These are phyloP conservation scores for Aculops lycopersici DNA, from an alignment of 1,140 invertebrate species.

Conservation along the genomic window DNA sequence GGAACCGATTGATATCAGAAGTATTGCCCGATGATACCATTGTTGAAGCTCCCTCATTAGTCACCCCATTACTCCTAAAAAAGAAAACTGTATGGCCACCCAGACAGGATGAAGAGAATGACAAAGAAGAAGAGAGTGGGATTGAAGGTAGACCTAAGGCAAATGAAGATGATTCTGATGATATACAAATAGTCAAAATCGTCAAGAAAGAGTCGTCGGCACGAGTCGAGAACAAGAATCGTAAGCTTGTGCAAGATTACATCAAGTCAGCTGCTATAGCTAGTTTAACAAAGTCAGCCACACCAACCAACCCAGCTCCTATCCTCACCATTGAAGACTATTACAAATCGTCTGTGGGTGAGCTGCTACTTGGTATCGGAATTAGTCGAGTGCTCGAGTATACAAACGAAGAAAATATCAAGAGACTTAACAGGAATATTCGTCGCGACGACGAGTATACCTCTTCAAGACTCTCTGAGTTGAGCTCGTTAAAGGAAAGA, in stretches of 20 bases:
- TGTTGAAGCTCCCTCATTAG: slow-evolving; percentile 12
- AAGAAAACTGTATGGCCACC: slow-evolving; percentile 9
- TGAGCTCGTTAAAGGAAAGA: slow-evolving; percentile 41
- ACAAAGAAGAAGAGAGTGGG: slow-evolving; percentile 1
- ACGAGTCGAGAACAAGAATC: slow-evolving; percentile 1
- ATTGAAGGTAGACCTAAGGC: slow-evolving; percentile 1
- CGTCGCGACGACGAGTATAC: slow-evolving; percentile 20
- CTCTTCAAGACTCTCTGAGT: no score
- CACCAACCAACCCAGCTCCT: slow-evolving; percentile 4
- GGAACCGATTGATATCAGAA: no score
- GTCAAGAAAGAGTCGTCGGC: slow-evolving; percentile 8
- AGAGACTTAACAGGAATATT: slow-evolving; percentile 44
- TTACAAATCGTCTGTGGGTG: slow-evolving; percentile 51
- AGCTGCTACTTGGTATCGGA: slow-evolving; percentile 69
- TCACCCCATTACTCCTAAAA: slow-evolving; percentile 12
- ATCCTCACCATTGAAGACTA: slow-evolving; percentile 18
- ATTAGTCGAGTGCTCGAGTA: slow-evolving; percentile 62
- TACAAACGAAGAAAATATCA: slow-evolving; percentile 57
- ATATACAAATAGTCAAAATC: slow-evolving; percentile 7
- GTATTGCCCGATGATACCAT: slow-evolving; percentile 10
- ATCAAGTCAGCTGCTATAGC: slow-evolving; percentile 7
- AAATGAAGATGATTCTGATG: background rate
- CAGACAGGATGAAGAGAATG: slow-evolving; percentile 5
- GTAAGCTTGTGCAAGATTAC: slow-evolving; percentile 6
- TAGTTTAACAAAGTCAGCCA: slow-evolving; percentile 7